phyloP scores from a whole-genome alignment of 2,888 invertebrate species.

The Tetrapedia diversipes region DNA sequence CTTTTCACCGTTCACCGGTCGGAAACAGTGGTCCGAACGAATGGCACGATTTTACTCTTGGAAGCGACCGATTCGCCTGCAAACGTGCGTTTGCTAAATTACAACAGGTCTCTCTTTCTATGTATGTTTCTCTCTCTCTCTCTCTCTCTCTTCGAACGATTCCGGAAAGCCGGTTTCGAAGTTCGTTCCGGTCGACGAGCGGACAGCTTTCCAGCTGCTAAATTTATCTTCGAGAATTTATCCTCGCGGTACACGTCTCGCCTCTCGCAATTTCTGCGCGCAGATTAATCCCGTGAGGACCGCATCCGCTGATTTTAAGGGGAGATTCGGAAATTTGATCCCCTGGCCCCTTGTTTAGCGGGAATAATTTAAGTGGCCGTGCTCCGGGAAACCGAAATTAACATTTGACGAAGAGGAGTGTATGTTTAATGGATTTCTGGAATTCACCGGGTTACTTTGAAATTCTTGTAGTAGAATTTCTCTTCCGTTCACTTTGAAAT shows the following conservation, averaged over 20 bases:
- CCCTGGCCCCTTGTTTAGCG: no score
- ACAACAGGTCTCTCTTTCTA: slow-evolving; percentile 9
- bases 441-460: no score
- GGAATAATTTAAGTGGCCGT: no score
- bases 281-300: background rate
- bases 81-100: slow-evolving; percentile 21
- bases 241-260: background rate
- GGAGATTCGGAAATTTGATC: background rate
- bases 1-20: slow-evolving; percentile 12
- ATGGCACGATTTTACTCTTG: slow-evolving; percentile 16
- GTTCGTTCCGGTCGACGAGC: background rate
- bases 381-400: no score
- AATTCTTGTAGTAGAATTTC: no score
- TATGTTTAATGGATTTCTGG: no score
- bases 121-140: slow-evolving; percentile 7
- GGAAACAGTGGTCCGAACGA: slow-evolving; percentile 13
- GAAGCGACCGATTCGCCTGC: background rate
- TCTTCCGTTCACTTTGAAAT: no score
- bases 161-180: slow-evolving; percentile 7
- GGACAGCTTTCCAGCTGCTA: background rate
- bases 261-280: background rate
- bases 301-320: background rate
- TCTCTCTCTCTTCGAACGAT: slow-evolving; percentile 20
- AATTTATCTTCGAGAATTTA: slow-evolving; percentile 35
- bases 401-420: no score